Base-by-base conservation (phyloP, 2,113 vertebrate species). In the Leiothrix lutea region DNA sequence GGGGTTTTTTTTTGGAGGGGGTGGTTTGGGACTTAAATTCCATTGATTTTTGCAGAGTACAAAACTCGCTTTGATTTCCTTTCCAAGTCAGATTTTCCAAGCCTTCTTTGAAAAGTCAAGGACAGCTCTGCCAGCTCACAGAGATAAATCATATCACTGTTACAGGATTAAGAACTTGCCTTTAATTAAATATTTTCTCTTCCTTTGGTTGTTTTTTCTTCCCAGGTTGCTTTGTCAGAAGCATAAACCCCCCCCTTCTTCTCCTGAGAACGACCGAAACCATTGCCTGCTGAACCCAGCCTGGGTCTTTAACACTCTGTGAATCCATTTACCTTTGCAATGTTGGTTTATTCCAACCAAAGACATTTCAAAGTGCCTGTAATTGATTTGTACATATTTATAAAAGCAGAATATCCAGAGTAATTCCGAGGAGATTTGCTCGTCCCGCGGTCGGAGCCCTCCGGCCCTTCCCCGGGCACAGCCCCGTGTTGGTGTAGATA, bases 351-450 rank as follows among this genome's bases (percentile, higher is more conserved):
- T 98, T 99, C 99, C 99, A 99, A 99, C 99, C 99, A 99, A 99
- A 99, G 99, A 99, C 99, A 98, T 99, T 98, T 99, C 98, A 99
- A 99, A 99, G 99, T 99, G 99, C 99, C 99, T 99, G 99, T 99
- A 98, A 99, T 98, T 98, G 98, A 98, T 98, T 98, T 99, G 99
- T 99, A 99, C 98, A 99, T 99, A 99, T 98, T 98, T 98, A 97
- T 99, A 98, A 98, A 96, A 97, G 97, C 98, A 51, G 38, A 69
- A 95, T 98, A 96, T 97, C 96, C 97, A 82, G 96, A 98, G 95
- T 91, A 96, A 97, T 97, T 98, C 96, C 97, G 97, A 90, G 96
- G 97, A 97, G 98, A 97, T 97, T 97, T 96, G 97, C 97, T 93
- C 60, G 97, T 98, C 98, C 98, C 72, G 47, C 64, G 91, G 92